These are phyloP conservation scores for Cepaea nemoralis DNA, from an alignment of 1,140 invertebrate species.

Conservation along the genomic window DNA sequence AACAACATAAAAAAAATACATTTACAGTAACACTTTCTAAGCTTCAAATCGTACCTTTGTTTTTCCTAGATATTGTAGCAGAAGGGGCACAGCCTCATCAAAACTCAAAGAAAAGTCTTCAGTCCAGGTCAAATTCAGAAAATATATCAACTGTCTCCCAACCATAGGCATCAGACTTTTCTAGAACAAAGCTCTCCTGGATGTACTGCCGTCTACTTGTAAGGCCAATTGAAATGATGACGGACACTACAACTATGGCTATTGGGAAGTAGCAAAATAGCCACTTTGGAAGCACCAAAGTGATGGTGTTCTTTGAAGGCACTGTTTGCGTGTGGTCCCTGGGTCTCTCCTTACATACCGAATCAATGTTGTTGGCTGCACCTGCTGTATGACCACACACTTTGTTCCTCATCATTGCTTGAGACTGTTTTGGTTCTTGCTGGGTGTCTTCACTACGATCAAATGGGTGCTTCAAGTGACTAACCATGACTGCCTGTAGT, in stretches of 20 bases:
- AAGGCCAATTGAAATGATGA: not conserved
- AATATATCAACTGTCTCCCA: not conserved
- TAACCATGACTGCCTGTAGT: not conserved
- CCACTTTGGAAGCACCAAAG: slow-evolving; percentile 12
- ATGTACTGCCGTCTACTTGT: not conserved
- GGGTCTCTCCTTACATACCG: not conserved
- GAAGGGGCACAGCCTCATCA: slow-evolving; percentile 11
- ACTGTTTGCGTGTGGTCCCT: not conserved
- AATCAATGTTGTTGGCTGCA: not conserved
- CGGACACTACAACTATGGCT: not conserved
- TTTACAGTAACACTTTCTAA: no score
- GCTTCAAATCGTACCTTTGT: not conserved
- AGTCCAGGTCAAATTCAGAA: not conserved
- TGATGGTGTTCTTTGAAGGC: not conserved
- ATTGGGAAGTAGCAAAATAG: slow-evolving; percentile 8
- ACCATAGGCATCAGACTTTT: not conserved
- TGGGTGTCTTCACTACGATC: not conserved
- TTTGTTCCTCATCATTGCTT: not conserved
- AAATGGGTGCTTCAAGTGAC: not conserved
- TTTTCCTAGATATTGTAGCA: not conserved
- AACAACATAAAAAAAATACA: no score
- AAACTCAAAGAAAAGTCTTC: slow-evolving; percentile 12
- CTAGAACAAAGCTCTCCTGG: not conserved
- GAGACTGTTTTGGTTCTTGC: not conserved
- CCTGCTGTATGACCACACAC: not conserved